phyloP scores from a whole-genome alignment of 2,888 invertebrate species.

The Coelinius sp. region DNA sequence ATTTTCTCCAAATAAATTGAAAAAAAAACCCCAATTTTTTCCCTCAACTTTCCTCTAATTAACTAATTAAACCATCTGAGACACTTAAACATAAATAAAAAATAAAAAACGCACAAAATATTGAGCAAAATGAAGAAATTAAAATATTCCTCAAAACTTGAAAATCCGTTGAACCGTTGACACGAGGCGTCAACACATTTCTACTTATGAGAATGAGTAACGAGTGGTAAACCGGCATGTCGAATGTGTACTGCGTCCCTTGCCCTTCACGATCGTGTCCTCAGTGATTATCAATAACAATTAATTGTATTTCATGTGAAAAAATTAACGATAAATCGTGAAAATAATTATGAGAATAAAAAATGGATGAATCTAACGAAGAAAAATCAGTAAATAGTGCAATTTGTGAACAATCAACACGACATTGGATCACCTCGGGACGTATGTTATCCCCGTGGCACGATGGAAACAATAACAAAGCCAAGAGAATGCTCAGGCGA shows the following conservation, averaged over 20 bases:
- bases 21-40: neutral
- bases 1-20: neutral
- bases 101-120: neutral
- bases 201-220: neutral
- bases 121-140: neutral
- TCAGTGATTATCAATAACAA: neutral
- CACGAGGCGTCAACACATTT: neutral
- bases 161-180: neutral
- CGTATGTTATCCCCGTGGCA: neutral
- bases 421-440: conserved; percentile 1
- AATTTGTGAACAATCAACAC: neutral
- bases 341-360: too few relatives aligned
- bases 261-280: neutral
- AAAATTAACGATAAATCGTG: neutral
- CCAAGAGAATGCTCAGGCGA: conserved; percentile 1
- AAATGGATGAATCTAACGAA: neutral
- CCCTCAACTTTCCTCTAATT: neutral
- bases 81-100: neutral
- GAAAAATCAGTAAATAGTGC: neutral
- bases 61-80: too few relatives aligned
- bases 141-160: neutral
- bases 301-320: neutral
- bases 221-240: neutral
- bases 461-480: conserved; percentile 10
- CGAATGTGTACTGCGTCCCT: neutral